Evolutionary conservation across 2,888 invertebrate genomes (phyloP), one percentile per base, ranked within the genome.

Genomic region (Germaria angustata): DNA sequence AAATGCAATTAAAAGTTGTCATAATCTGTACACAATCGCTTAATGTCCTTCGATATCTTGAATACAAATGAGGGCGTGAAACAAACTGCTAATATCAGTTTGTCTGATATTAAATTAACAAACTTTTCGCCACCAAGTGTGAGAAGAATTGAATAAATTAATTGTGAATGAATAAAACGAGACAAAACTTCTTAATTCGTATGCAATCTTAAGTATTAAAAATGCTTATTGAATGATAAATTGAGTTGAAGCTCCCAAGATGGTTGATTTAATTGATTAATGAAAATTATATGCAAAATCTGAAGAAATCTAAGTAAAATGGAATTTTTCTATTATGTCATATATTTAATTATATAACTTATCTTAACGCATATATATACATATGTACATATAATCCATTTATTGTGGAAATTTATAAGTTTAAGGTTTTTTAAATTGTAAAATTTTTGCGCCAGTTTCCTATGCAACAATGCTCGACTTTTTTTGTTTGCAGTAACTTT

Each of bases 1-100:
- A 32, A 69, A 69, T 55, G 17, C 24, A 32, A 69, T 55, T 69
- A 69, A 69, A 69, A 53, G 41, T 55, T 69, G 20, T n/a, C 44
- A 44, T 32, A 44, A 55, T 71, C 34, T 59, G 24, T 17, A 36
- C 36, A 59, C 9, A 71, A 71, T 46, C 20, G 15, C 36, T 46
- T 46, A 36, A 71, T 46, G 5, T 71, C 24, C 5, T 8, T 22
- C 24, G 1, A 28, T 55, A 15, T 7, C 8, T 44, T 57, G 55
- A 55, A 55, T 57, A 46, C 8, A 15, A 41, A 15, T 9, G 68
- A n/a, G 36, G 15, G 8, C 2, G 20, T 8, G 3, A 44, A 8
- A 11, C 32, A 59, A 46, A 2, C 6, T 32, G 17, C n/a, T 28
- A 36, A 32, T 55, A 13, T 44, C 41, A 32, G n/a, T 22, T 44